Evolutionary conservation across 2,888 invertebrate genomes (phyloP), one percentile per base, ranked within the genome.

Genomic region (Leptura quadrifasciata): DNA sequence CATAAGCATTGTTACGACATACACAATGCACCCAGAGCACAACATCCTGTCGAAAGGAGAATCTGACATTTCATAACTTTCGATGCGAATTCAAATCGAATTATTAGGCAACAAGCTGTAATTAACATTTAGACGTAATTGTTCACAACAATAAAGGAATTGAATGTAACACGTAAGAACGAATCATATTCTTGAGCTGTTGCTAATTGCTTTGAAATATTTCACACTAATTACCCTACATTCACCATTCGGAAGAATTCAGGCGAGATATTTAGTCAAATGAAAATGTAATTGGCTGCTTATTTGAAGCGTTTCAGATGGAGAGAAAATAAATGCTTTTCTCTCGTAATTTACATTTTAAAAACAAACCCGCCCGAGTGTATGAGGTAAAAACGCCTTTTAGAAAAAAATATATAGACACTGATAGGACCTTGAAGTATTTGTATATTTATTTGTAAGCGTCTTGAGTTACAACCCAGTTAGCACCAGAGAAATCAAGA

Each of bases 201-300:
- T 18, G 18, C 35, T 57, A 68, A 57, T 57, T 68, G 18, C 52
- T 55, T 55, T 10, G 55, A 68, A 35, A 57, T 24, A 57, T 57
- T 18, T 68, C 57, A 55, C 31, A 57, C 55, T 35, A 68, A 68
- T 68, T 68, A 35, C 52, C 57, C 35, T 12, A 54, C 54, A 55
- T 67, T 67, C 55, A 54, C 17, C 54, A 15, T 67, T 67, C n/a
- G 47, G 15, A 65, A 65, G 67, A 27, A 67, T 55, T 35, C 68
- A 18, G 31, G 68, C 31, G 57, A 52, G 20, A n/a, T 24, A 27
- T 52, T 65, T 21, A 55, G 21, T 57, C 17, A 20, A 68, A 55
- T 68, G 55, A 20, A 68, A 57, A 68, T 35, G 18, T n/a, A 21
- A 68, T 31, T 54, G 54, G 52, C 17, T n/a, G 24, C 18, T 65